Base-by-base conservation (phyloP, 2,888 invertebrate genomes). In the Philereme vetulata region DNA sequence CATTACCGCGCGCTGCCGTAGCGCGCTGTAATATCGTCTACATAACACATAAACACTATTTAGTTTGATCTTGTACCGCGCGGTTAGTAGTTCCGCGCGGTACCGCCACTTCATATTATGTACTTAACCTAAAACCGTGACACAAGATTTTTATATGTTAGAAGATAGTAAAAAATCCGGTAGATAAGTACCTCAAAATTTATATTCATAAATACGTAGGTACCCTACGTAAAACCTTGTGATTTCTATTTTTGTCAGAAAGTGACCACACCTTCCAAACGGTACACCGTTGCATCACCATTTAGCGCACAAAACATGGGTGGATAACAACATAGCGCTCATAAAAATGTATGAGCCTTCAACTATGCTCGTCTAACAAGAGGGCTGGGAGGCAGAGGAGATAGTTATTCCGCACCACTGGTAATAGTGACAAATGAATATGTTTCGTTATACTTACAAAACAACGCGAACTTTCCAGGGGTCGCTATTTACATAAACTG, bases 311-410 rank as follows among this genome's bases (percentile, higher is more conserved):
- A 85, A 76, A 80, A 85, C 86, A 90, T 89, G 88, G 85, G 88
- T 90, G 77, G 85, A 82, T 89, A 89, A 86, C 84, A 85, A 84
- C 81, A 84, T 80, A 71, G 69, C 61, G 67, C 83, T 89, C 88
- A 90, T 92, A 88, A 92, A 92, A 91, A 92, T 92, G 90, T 90
- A 92, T 90, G 91, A 92, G 84, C 71, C 67, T 71, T 52, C 81
- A 77, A 68, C 63, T 80, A 84, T 84, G 85, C 77, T 81, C 87
- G 80, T 78, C 81, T 90, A 90, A 90, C 89, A 80, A 90, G 88
- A 82, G 73, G 60, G 65, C 50, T 55, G 52, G 56, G 7, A 49
- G 42, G 33, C 42, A 50, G 40, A 36, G 11, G 60, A 36, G 74
- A 85, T 86, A 85, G 90, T 91, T 91, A 91, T 91, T 91, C 91